These are phyloP conservation scores for Nemurella pictetii DNA, from an alignment of 2,888 invertebrate genomes.

Conservation along the genomic window DNA sequence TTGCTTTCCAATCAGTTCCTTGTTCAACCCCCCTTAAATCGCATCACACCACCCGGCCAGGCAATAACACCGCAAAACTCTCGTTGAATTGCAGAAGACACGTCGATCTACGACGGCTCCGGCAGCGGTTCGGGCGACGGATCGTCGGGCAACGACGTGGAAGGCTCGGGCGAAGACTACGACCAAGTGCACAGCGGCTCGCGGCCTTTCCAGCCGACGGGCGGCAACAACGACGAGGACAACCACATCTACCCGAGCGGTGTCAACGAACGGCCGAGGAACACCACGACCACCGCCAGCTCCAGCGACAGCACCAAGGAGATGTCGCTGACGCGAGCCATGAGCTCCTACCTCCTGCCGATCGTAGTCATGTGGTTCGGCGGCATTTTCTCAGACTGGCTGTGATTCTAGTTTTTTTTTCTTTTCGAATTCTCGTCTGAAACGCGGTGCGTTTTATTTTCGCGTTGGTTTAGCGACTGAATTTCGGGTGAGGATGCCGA, in stretches of 20 bases:
- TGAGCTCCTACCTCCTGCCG: slow-evolving; percentile 77
- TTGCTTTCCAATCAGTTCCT: too few species aligned
- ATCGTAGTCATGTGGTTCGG: slow-evolving; percentile 86
- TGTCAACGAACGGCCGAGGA: neutral
- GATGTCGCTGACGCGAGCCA: slow-evolving; percentile 62
- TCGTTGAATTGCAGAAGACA: slow-evolving; percentile 56
- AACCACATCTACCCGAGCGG: slow-evolving; percentile 33
- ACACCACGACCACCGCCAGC: slow-evolving; percentile 48
- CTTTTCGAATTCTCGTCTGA: slow-evolving; percentile 3
- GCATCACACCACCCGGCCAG: too few species aligned
- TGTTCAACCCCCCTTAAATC: too few species aligned
- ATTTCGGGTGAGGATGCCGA: neutral
- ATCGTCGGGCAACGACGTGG: slow-evolving; percentile 50
- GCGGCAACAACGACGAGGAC: slow-evolving; percentile 43
- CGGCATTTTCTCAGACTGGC: slow-evolving; percentile 77
- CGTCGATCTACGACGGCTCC: slow-evolving; percentile 58
- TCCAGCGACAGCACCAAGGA: slow-evolving; percentile 52
- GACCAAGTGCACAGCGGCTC: slow-evolving; percentile 51
- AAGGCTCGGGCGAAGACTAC: slow-evolving; percentile 46
- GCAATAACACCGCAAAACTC: too few species aligned
- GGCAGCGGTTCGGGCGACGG: slow-evolving; percentile 75
- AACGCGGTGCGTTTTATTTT: neutral
- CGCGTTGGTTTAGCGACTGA: neutral
- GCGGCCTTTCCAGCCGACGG: slow-evolving; percentile 30
- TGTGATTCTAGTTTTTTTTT: slow-evolving; percentile 68